Conservation (phyloP, 37 sponge, comb jelly and placozoan genomes). For the Halichondria panicea region DNA sequence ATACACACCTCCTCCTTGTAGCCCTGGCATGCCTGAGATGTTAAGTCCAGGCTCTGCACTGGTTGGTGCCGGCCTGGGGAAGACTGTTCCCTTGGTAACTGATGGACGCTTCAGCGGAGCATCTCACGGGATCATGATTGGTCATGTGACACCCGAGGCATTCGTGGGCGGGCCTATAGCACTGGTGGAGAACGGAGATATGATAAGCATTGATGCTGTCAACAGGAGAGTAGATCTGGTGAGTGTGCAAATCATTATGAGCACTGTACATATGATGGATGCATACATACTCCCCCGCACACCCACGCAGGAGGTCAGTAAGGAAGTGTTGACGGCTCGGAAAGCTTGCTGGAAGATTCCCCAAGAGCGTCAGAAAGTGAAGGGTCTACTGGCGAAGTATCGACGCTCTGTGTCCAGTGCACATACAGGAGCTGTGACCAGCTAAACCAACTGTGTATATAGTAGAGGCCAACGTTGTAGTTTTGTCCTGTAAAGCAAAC, state of each 20-base stretch:
- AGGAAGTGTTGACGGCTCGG: constrained; percentile 18
- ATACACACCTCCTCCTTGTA: too few relatives aligned
- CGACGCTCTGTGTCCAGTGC: constrained; percentile 54
- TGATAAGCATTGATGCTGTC: constrained; percentile 31
- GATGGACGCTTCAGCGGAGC: constrained; percentile 82
- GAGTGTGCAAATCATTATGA: too few relatives aligned
- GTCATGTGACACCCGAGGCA: constrained; percentile 70
- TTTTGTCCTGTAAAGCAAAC: too few relatives aligned
- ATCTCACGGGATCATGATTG: constrained; percentile 76
- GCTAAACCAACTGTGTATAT: too few relatives aligned
- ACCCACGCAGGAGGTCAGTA: constrained; percentile 50
- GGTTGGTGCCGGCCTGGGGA: constrained; percentile 72
- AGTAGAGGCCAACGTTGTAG: too few relatives aligned
- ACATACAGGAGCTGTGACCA: constrained; percentile 55
- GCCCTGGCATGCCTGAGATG: constrained; percentile 88
- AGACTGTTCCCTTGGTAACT: constrained; percentile 63
- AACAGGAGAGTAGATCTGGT: constrained; percentile 41
- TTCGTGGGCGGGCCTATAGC: constrained; percentile 55
- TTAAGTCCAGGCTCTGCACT: constrained; percentile 76
- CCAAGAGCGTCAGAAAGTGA: not conserved
- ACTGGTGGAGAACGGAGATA: constrained; percentile 48
- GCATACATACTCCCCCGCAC: constrained; percentile 1
- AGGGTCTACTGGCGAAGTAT: constrained; percentile 63
- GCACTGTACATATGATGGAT: too few relatives aligned
- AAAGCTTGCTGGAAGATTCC: constrained; percentile 20